Percentiles rank a stretch among this genome's conserved stretches.
These are phyloP conservation scores for Danaus melanippus DNA, from an alignment of 1,140 invertebrate genomes.

Conservation along the genomic window DNA sequence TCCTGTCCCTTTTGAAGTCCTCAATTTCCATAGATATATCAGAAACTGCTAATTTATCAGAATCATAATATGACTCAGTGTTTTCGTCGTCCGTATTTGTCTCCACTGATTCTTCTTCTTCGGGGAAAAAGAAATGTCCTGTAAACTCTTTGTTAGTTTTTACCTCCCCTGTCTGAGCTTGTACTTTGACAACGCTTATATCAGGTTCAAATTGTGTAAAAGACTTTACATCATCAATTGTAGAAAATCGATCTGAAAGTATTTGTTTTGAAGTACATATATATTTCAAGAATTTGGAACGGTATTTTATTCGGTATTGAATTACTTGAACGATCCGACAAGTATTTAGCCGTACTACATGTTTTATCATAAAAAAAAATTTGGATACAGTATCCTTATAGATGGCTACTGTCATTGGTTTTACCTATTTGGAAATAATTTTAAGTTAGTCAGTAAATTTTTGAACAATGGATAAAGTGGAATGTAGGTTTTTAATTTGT, in stretches of 20 bases:
- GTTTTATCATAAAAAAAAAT: conserved; percentile 1
- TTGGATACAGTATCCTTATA: not conserved
- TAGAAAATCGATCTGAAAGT: conserved; percentile 38
- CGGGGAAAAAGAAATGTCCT: conserved; percentile 62
- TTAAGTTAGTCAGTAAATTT: too few species aligned
- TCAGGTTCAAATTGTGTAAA: conserved; percentile 19
- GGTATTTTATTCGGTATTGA: too few species aligned
- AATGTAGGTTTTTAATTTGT: too few species aligned
- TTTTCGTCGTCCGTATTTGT: conserved; percentile 26
- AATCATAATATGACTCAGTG: conserved; percentile 44
- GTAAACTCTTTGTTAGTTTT: conserved; percentile 45
- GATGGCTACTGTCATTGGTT: too few species aligned
- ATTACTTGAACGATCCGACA: too few species aligned
- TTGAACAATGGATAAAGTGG: too few species aligned
- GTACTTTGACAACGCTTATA: conserved; percentile 41
- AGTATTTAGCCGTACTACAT: not conserved
- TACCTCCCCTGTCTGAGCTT: conserved; percentile 49
- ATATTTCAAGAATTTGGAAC: too few species aligned
- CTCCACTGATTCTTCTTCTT: conserved; percentile 37
- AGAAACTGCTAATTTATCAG: conserved; percentile 30
- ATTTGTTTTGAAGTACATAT: not conserved
- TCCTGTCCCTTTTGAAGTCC: conserved; percentile 42
- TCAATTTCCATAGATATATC: conserved; percentile 51
- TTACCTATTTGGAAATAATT: too few species aligned
- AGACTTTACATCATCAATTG: conserved; percentile 7